phyloP scores from a whole-genome alignment of 1,140 invertebrate genomes.

The Aricia agestis region DNA sequence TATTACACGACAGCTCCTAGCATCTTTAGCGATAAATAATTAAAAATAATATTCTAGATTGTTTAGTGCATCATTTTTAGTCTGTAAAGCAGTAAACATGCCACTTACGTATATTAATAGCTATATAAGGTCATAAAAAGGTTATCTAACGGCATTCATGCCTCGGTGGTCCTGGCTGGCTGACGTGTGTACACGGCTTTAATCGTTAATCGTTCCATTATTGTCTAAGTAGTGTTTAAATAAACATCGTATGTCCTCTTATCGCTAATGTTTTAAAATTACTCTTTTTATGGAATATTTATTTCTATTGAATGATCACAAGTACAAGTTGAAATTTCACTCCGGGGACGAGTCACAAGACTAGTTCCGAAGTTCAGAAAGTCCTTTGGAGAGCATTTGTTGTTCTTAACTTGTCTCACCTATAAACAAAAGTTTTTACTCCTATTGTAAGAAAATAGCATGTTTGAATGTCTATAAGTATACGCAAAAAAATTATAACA shows the following conservation, averaged over 20 bases:
- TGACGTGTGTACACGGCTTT: constrained; percentile 10
- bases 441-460: too few relatives aligned
- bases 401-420: too few relatives aligned
- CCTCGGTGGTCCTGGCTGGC: constrained; percentile 18
- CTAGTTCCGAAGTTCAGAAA: too few relatives aligned
- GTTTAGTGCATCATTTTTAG: constrained; percentile 9
- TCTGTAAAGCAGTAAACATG: constrained; percentile 13
- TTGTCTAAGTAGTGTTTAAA: constrained; percentile 12
- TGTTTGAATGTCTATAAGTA: too few relatives aligned
- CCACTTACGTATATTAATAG: constrained; percentile 15
- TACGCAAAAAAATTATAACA: too few relatives aligned
- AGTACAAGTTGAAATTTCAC: too few relatives aligned
- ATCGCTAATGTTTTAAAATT: background rate
- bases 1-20: background rate
- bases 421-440: too few relatives aligned
- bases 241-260: constrained; percentile 2
- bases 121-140: constrained; percentile 23
- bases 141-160: constrained; percentile 20
- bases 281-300: background rate
- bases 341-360: too few relatives aligned
- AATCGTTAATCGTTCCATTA: constrained; percentile 16
- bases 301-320: background rate
- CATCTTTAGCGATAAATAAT: constrained; percentile 6
- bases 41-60: constrained; percentile 14
- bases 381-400: too few relatives aligned